Evolutionary conservation across 1,140 invertebrate species (phyloP).

Genomic region (Conus ventricosus): DNA sequence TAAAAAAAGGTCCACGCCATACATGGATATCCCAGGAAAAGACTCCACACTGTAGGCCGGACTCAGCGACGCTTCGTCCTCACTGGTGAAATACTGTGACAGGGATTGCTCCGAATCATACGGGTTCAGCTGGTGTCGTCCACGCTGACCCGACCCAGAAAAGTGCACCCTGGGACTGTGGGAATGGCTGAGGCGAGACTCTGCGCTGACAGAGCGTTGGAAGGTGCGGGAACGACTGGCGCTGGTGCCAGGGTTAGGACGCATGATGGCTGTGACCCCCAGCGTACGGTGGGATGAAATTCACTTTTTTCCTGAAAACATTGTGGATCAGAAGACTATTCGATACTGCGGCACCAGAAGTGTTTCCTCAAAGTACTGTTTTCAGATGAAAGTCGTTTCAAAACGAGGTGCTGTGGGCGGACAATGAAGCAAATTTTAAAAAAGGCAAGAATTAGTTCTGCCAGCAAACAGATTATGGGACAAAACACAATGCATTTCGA

Average conservation of each 20-base stretch:
- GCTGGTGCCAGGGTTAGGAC: slow-evolving; percentile 25
- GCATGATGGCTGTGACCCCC: slow-evolving; percentile 12
- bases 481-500: too few species aligned
- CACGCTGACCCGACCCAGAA: background rate
- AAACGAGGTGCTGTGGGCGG: too few species aligned
- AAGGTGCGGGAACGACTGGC: background rate
- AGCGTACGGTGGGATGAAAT: slow-evolving; percentile 20
- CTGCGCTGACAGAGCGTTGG: background rate
- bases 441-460: too few species aligned
- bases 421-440: too few species aligned
- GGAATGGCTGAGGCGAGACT: background rate
- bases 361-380: too few species aligned
- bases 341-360: too few species aligned
- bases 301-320: slow-evolving; percentile 37
- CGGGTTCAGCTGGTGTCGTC: background rate
- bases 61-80: background rate
- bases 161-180: background rate
- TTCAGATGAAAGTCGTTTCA: too few species aligned
- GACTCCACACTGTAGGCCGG: background rate
- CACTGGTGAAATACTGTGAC: background rate
- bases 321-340: too few species aligned
- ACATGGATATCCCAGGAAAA: too few species aligned
- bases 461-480: too few species aligned
- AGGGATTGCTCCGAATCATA: background rate
- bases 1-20: too few species aligned